Evolutionary conservation across 1,140 invertebrate genomes (phyloP).

Genomic region (Drusus annulatus): DNA sequence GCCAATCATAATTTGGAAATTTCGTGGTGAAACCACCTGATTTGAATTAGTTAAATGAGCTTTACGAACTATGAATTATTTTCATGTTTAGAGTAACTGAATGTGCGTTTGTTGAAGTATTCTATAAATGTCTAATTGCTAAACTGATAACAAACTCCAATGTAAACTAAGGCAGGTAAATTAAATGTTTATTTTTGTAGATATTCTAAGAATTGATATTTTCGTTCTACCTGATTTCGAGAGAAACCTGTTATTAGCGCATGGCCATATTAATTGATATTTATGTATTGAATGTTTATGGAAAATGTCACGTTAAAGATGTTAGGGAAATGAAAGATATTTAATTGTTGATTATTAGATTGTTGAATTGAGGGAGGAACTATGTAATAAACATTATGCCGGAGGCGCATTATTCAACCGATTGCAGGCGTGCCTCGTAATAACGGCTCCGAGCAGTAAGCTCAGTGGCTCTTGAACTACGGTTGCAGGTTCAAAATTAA

Average conservation of each 20-base stretch:
- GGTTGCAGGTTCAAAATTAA: too few relatives aligned
- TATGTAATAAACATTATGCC: too few relatives aligned
- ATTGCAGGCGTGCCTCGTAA: too few relatives aligned
- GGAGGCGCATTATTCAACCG: too few relatives aligned
- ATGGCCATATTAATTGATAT: slow-evolving; percentile 57
- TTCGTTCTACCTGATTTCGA: slow-evolving; percentile 47
- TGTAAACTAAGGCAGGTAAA: slow-evolving; percentile 14
- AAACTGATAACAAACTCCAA: slow-evolving; percentile 24
- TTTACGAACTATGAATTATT: slow-evolving; percentile 18
- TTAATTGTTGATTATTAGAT: slow-evolving; percentile 30
- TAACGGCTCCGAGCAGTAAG: too few relatives aligned
- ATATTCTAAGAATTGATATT: slow-evolving; percentile 28
- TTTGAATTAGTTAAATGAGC: slow-evolving; percentile 17
- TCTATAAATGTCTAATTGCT: slow-evolving; percentile 17
- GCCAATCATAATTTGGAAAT: too few relatives aligned
- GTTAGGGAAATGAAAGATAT: slow-evolving; percentile 24
- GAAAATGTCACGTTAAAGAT: slow-evolving; percentile 8
- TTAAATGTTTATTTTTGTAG: slow-evolving; percentile 41
- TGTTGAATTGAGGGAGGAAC: not conserved
- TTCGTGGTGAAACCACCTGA: not conserved
- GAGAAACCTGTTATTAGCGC: slow-evolving; percentile 54
- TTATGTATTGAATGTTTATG: slow-evolving; percentile 32
- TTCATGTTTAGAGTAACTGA: slow-evolving; percentile 3
- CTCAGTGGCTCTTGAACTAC: too few relatives aligned
- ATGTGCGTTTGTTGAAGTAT: too few relatives aligned